Evolutionary conservation across 37 sponge, comb jelly and placozoan species (phyloP).

Genomic region (Cliona cf. orientalis): DNA sequence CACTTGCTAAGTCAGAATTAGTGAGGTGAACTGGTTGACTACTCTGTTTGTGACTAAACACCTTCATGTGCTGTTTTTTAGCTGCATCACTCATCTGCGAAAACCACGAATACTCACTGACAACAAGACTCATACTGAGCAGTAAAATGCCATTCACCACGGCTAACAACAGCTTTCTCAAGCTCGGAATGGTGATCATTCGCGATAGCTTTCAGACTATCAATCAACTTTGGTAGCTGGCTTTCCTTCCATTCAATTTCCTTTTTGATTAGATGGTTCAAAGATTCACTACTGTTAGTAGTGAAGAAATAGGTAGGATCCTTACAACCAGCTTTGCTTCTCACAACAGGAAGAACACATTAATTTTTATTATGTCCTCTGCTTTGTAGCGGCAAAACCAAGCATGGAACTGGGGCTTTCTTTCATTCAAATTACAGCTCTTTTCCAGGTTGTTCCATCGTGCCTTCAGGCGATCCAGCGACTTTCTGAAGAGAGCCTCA

Average conservation of each 20-base stretch:
- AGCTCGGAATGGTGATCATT: background rate
- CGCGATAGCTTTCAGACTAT: slow-evolving; percentile 1
- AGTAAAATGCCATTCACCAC: slow-evolving; percentile 38
- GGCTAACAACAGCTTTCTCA: slow-evolving; percentile 36
- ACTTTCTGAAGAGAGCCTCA: background rate
- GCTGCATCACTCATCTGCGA: background rate
- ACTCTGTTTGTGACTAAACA: background rate
- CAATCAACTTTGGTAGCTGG: slow-evolving; percentile 24
- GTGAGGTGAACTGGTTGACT: too few relatives aligned
- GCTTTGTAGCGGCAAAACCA: slow-evolving; percentile 38
- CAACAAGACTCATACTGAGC: background rate
- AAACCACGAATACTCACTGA: slow-evolving; percentile 8
- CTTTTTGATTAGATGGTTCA: slow-evolving; percentile 36
- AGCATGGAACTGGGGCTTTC: slow-evolving; percentile 15
- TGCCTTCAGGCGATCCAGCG: background rate
- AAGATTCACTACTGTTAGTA: slow-evolving; percentile 42
- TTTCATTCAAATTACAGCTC: background rate
- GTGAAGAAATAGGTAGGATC: slow-evolving; percentile 7
- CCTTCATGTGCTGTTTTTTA: background rate
- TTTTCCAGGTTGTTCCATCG: slow-evolving; percentile 36
- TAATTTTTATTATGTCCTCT: background rate
- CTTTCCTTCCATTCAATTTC: slow-evolving; percentile 56
- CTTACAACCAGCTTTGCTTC: background rate
- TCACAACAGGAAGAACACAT: background rate
- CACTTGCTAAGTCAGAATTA: too few relatives aligned